phyloP scores from a whole-genome alignment of 2,113 vertebrate species.

The Labeo rohita region DNA sequence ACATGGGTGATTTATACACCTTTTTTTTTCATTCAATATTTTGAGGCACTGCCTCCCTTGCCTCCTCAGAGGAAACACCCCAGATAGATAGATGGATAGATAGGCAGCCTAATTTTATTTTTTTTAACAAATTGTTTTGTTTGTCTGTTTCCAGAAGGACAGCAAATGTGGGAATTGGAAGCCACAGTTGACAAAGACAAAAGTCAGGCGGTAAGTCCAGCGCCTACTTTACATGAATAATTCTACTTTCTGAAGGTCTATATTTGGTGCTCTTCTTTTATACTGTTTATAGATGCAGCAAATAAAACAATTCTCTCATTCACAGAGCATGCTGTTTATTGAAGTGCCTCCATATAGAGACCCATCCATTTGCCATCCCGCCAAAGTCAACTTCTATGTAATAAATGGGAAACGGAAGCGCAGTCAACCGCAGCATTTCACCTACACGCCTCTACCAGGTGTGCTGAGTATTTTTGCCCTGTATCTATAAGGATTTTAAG shows the following conservation, averaged over 20 bases:
- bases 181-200: constrained; percentile 98
- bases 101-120: background rate
- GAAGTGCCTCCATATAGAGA: constrained; percentile 92
- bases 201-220: constrained; percentile 90
- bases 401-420: constrained; percentile 97
- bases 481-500: background rate
- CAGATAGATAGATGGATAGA: background rate
- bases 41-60: too few species aligned
- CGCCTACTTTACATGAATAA: background rate
- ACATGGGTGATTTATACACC: too few species aligned
- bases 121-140: constrained; percentile 10
- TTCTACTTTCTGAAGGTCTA: background rate
- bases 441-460: constrained; percentile 88
- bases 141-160: constrained; percentile 83
- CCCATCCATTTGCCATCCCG: constrained; percentile 80
- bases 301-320: constrained; percentile 46
- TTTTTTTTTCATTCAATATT: too few species aligned
- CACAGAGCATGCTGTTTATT: constrained; percentile 94
- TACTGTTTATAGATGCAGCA: background rate
- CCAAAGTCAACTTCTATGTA: constrained; percentile 96
- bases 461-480: constrained; percentile 41
- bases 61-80: too few species aligned
- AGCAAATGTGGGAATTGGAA: constrained; percentile 97
- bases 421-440: constrained; percentile 95
- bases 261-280: background rate